Evolutionary conservation across 2,888 invertebrate species (phyloP).

Genomic region (Brachylomia viminalis): DNA sequence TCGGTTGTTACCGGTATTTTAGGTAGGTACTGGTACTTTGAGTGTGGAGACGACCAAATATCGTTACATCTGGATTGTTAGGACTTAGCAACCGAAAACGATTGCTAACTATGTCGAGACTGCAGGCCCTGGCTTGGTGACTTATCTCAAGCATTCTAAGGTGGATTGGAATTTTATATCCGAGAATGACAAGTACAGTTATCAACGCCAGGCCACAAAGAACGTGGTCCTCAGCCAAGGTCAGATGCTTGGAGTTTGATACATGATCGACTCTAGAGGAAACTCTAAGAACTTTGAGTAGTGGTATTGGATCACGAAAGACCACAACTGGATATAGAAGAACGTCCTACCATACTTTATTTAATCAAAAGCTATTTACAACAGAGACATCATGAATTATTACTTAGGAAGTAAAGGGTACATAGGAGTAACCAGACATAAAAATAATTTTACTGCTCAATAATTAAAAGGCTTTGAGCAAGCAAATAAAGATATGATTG

Average conservation of each 20-base stretch:
- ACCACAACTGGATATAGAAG: slow-evolving; percentile 51
- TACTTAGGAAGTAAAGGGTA: slow-evolving; percentile 49
- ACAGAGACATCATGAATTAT: slow-evolving; percentile 36
- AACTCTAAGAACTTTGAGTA: slow-evolving; percentile 39
- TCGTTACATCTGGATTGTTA: no score
- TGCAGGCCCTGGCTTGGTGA: no score
- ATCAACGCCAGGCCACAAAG: no score
- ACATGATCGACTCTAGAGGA: slow-evolving; percentile 55
- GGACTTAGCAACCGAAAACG: no score
- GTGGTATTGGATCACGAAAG: slow-evolving; percentile 47
- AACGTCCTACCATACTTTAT: slow-evolving; percentile 57
- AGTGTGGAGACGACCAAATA: no score
- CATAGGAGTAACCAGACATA: slow-evolving; percentile 51
- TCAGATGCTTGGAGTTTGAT: no score
- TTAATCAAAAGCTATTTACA: slow-evolving; percentile 51
- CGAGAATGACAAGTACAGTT: slow-evolving; percentile 24
- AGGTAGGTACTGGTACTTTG: no score
- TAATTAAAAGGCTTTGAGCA: slow-evolving; percentile 51
- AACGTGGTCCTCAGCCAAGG: no score
- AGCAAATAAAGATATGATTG: slow-evolving; percentile 40
- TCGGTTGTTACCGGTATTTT: no score
- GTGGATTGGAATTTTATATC: slow-evolving; percentile 54
- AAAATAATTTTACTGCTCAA: slow-evolving; percentile 7
- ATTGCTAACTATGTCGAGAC: no score
- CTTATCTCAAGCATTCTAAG: slow-evolving; percentile 29